Evolutionary conservation across 2,113 vertebrate genomes (phyloP).

Genomic region (Alectura lathami): DNA sequence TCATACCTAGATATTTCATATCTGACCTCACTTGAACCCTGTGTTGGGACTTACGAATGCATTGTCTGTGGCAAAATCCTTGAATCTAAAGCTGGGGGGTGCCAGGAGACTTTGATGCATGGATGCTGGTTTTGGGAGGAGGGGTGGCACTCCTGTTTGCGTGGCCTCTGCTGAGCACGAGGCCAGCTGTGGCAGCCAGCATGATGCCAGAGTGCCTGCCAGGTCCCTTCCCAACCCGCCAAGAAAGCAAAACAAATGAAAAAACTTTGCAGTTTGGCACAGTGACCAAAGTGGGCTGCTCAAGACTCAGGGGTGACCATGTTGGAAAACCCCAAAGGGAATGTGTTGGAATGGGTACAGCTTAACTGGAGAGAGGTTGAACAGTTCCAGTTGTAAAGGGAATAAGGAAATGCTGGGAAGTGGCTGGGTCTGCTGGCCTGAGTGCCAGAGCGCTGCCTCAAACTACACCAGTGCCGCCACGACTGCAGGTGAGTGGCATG

Average conservation of each 20-base stretch:
- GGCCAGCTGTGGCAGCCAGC: not conserved
- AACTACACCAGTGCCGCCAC: fast-evolving
- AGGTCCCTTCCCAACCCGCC: not conserved
- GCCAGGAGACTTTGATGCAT: not conserved
- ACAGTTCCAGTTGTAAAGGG: not conserved
- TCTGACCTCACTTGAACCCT: fast-evolving
- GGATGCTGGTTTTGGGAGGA: too few relatives aligned
- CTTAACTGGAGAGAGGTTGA: not conserved
- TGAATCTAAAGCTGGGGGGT: not conserved
- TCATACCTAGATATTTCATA: not conserved
- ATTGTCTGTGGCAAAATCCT: not conserved
- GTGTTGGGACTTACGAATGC: not conserved
- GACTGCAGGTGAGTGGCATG: not conserved
- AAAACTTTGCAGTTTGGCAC: not conserved
- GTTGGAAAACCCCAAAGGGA: not conserved
- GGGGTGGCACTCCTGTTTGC: not conserved
- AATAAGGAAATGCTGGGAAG: not conserved
- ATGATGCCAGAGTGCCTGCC: too few relatives aligned
- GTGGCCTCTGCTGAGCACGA: not conserved
- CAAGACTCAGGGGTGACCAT: fast-evolving
- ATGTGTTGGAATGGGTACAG: not conserved
- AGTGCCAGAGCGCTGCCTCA: not conserved
- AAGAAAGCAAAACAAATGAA: not conserved
- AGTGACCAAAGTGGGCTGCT: not conserved
- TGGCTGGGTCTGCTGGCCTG: fast-evolving